These are phyloP conservation scores for Harpagoxenus sublaevis DNA, from an alignment of 2,888 invertebrate genomes.

Conservation along the genomic window DNA sequence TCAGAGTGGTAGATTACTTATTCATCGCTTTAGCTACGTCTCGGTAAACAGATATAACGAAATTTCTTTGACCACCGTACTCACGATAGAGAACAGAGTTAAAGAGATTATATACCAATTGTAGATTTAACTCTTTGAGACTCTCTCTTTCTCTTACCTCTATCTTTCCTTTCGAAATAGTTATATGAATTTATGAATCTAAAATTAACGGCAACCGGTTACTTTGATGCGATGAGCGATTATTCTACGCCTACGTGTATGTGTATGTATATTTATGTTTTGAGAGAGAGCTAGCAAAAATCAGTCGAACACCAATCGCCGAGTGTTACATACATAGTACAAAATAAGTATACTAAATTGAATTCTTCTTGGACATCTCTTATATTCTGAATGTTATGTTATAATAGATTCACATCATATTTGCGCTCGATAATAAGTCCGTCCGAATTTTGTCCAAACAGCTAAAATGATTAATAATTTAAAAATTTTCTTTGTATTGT, in stretches of 20 bases:
- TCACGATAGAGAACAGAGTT: not conserved
- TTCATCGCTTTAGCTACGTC: conserved; percentile 23
- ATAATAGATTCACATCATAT: not conserved
- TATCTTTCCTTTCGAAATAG: not conserved
- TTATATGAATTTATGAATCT: not conserved
- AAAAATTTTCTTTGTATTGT: not conserved
- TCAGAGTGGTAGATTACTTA: conserved; percentile 32
- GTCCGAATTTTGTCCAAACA: not conserved
- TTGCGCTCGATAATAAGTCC: not conserved
- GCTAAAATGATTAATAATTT: not conserved
- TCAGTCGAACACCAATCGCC: not conserved
- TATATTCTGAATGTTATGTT: not conserved
- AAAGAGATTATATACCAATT: conserved; percentile 25
- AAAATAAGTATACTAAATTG: not conserved
- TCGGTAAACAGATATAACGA: conserved; percentile 14
- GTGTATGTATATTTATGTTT: not conserved
- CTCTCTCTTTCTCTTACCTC: not conserved
- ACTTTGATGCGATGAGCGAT: not conserved
- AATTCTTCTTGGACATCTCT: not conserved
- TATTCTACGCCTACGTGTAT: not conserved
- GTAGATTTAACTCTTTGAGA: not conserved
- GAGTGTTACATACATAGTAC: not conserved
- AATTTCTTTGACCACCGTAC: conserved; percentile 9
- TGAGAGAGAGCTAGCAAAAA: not conserved
- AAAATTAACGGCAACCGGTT: not conserved